Percentiles rank a stretch among this genome's conserved stretches.
phyloP scores from a whole-genome alignment of 2,797 vertebrate genomes.

The Helarctos malayanus region DNA sequence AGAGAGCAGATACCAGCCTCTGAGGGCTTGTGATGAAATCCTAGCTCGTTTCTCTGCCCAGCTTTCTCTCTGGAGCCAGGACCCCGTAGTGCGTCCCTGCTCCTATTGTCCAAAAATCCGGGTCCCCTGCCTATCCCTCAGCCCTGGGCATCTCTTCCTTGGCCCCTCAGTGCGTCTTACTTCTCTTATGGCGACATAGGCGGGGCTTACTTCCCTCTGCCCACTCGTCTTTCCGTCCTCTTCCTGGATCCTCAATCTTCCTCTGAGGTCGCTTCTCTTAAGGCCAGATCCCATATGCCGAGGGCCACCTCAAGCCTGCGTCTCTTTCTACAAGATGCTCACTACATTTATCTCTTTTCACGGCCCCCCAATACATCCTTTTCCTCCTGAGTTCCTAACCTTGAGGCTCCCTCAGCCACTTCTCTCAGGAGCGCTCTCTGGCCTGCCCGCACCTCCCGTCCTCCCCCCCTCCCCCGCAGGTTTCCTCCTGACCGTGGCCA shows the following conservation, averaged over 20 bases:
- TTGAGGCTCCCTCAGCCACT: neutral
- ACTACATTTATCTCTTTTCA: neutral
- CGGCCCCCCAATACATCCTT: neutral
- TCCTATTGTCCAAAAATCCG: neutral
- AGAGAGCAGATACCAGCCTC: neutral
- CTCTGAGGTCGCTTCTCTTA: neutral
- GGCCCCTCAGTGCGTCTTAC: neutral
- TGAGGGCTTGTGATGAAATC: neutral
- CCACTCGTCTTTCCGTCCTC: neutral
- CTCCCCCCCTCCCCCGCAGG: neutral
- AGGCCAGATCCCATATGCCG: neutral
- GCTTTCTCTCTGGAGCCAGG: neutral
- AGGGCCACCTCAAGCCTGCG: neutral
- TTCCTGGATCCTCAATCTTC: neutral
- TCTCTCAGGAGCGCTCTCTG: neutral
- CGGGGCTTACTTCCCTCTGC: neutral
- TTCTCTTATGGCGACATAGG: neutral
- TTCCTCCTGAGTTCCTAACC: neutral
- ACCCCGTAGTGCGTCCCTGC: neutral
- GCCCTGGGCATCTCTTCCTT: neutral
- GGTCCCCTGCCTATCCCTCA: neutral
- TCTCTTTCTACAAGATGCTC: neutral
- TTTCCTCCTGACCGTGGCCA: slow-evolving; percentile 75
- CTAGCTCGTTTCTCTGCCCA: neutral
- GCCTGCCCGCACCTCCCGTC: neutral